Evolutionary conservation across 2,797 vertebrate species (phyloP), one percentile per base, ranked within the genome.

Genomic region (Eremophila alpestris): DNA sequence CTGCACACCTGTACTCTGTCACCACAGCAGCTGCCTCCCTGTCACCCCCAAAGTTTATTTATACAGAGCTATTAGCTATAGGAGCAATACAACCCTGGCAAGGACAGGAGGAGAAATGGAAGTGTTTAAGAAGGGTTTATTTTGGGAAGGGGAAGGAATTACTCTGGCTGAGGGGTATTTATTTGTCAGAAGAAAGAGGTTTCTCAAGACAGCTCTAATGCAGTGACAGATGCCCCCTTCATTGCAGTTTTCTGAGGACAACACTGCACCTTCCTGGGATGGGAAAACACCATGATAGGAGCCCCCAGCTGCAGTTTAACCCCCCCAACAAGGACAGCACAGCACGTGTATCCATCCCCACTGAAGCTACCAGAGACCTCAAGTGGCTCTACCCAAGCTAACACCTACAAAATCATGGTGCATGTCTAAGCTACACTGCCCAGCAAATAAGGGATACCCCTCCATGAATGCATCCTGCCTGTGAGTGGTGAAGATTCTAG

Each of bases 61-160:
- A 58, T 36, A 22, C 4, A 18, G 64, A 59, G 60, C 45, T 60
- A 36, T 91, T 46, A 80, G 46, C 46, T 60, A 68, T 40, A 4
- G 1, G 54, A 91, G 80, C 52, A 74, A 21, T 4, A 16, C 0
- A 0, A 4, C 62, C 58, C 64, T 85, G 79, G n/a, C 0, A 1
- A 83, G 49, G 65, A 89, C 73, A 77, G 80, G 10, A 91, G 73
- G 51, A 91, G 70, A 82, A 79, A 91, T 70, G 32, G 83, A 91
- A 93, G 70, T 40, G 63, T 71, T 94, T 91, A 84, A 86, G 62
- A 4, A 77, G 51, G 30, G 51, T 85, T 92, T 89, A 68, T 83
- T 86, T 83, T 70, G 68, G 80, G 83, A 77, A 77, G 32, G 24
- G 13, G 52, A 64, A 79, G 59, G 74, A 69, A 88, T 95, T 76